A percentile compares a stretch with the other conserved stretches of the same genome.
These are phyloP conservation scores for Cryptocheilus praepositus DNA, from an alignment of 2,888 invertebrate genomes.

Conservation along the genomic window DNA sequence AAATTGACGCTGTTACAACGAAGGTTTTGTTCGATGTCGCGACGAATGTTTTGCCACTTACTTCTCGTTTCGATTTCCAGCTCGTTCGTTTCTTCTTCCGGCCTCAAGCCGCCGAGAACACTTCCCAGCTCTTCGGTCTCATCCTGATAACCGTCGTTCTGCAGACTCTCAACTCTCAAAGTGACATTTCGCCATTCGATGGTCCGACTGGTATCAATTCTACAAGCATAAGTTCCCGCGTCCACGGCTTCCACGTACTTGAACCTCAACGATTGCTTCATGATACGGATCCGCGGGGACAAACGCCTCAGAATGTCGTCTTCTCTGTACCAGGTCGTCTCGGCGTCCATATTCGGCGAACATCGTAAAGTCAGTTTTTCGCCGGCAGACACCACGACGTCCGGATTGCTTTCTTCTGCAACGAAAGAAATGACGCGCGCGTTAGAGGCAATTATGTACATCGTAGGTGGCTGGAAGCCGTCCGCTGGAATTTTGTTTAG, in stretches of 20 bases:
- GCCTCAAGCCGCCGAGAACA: conserved; percentile 55
- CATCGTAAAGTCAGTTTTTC: conserved; percentile 67
- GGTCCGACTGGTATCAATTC: conserved; percentile 39
- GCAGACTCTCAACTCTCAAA: conserved; percentile 58
- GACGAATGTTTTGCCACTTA: conserved; percentile 40
- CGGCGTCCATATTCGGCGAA: conserved; percentile 43
- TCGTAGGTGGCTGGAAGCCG: background rate
- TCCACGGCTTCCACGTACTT: conserved; percentile 60
- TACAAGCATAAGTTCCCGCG: conserved; percentile 64
- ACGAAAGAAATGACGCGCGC: conserved; percentile 22
- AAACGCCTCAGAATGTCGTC: conserved; percentile 47
- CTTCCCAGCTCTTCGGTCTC: conserved; percentile 57
- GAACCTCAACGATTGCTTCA: conserved; percentile 63
- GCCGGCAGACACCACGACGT: conserved; percentile 55
- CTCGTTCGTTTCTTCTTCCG: conserved; percentile 70
- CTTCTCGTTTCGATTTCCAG: conserved; percentile 64
- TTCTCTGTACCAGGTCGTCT: conserved; percentile 67
- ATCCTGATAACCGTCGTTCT: conserved; percentile 63
- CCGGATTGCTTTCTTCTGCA: conserved; percentile 58
- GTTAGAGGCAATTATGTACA: background rate
- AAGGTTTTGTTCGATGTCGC: conserved; percentile 4
- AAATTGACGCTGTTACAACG: too few relatives aligned
- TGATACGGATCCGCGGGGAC: conserved; percentile 55
- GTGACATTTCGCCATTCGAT: conserved; percentile 66
- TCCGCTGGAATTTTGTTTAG: background rate